These are phyloP conservation scores for Odontomyia ornata DNA, from an alignment of 2,888 invertebrate genomes.

Conservation along the genomic window DNA sequence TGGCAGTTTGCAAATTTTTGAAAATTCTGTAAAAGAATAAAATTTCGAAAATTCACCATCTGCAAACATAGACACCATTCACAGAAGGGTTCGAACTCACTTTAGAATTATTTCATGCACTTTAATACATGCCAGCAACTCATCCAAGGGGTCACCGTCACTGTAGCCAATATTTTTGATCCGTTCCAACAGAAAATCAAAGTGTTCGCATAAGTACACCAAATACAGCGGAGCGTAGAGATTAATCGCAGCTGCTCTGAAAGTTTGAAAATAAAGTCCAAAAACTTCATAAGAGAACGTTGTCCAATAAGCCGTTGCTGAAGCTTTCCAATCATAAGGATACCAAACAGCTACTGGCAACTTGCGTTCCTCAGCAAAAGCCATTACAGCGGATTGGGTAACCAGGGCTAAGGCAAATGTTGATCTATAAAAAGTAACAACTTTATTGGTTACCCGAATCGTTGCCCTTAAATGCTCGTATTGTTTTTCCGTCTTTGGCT, in stretches of 20 bases:
- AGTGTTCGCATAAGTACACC: background rate
- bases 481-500: background rate
- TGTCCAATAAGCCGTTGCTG: background rate
- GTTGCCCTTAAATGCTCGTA: background rate
- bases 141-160: background rate
- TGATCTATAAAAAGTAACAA: background rate
- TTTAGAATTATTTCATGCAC: background rate
- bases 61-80: too few relatives aligned
- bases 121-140: background rate
- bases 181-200: background rate
- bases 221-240: background rate
- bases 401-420: background rate
- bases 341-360: background rate
- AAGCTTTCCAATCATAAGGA: background rate
- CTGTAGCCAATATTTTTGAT: background rate
- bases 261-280: background rate
- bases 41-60: too few relatives aligned
- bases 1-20: conserved; percentile 6
- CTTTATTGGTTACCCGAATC: too few relatives aligned
- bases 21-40: background rate
- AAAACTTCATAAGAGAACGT: background rate
- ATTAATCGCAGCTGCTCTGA: background rate
- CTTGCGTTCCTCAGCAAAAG: background rate
- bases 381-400: background rate
- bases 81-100: background rate